phyloP scores from a whole-genome alignment of 1,140 invertebrate species.

The Rhizoglyphus robini region DNA sequence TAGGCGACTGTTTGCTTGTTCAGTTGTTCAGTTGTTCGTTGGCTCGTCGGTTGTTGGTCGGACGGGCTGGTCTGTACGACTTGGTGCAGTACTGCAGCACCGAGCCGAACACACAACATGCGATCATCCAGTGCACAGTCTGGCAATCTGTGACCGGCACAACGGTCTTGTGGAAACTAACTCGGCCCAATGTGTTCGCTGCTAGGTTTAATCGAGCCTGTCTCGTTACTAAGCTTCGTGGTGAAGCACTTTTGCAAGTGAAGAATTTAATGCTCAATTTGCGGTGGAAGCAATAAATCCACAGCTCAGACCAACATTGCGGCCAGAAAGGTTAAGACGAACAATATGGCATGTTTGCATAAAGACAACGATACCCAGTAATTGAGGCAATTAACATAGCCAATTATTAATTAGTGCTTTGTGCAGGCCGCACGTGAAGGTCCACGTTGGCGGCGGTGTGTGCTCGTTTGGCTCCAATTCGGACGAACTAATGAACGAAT shows the following conservation, averaged over 20 bases:
- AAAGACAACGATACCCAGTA: conserved; percentile 11
- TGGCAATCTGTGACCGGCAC: background rate
- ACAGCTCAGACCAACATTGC: background rate
- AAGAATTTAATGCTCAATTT: background rate
- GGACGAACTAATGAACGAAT: background rate
- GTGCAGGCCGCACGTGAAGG: conserved; percentile 9
- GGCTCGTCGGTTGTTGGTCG: too few species aligned
- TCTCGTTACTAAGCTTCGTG: too few species aligned
- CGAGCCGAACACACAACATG: background rate
- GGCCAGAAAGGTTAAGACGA: background rate
- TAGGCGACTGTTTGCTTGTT: too few species aligned
- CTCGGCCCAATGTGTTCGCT: too few species aligned
- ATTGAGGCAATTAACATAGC: conserved; percentile 12
- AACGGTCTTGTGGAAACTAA: too few species aligned
- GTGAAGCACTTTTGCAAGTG: too few species aligned
- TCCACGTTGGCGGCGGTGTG: too few species aligned
- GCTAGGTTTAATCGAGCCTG: too few species aligned
- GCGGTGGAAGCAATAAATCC: background rate
- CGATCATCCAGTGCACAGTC: background rate
- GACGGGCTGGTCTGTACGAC: too few species aligned
- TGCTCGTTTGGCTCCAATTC: too few species aligned
- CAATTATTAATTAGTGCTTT: conserved; percentile 12
- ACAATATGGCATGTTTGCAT: conserved; percentile 8
- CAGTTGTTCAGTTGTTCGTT: too few species aligned
- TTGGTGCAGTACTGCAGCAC: too few species aligned